These are phyloP conservation scores for Philereme transversata DNA, from an alignment of 2,888 invertebrate genomes.

Conservation along the genomic window DNA sequence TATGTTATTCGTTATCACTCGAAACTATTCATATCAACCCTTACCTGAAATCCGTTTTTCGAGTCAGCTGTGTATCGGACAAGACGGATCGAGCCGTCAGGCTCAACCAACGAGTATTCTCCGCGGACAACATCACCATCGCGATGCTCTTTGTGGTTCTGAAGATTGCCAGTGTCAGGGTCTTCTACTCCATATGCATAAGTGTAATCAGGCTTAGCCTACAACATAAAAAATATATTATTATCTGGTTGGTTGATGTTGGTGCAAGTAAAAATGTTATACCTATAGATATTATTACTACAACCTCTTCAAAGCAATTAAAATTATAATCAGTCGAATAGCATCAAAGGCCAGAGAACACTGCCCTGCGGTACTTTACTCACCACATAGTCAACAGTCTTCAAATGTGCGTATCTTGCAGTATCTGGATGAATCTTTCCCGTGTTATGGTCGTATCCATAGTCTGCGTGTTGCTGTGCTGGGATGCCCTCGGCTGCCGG, in stretches of 20 bases:
- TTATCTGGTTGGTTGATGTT: not conserved
- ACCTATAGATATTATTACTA: too few species aligned
- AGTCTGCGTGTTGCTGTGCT: constrained; percentile 77
- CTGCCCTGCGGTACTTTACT: constrained; percentile 37
- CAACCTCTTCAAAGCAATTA: too few species aligned
- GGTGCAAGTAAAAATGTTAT: not conserved
- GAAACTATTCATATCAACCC: not conserved
- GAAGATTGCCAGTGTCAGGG: constrained; percentile 88
- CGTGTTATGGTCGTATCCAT: constrained; percentile 76
- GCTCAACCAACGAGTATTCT: constrained; percentile 89
- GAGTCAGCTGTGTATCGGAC: constrained; percentile 90
- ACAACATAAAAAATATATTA: constrained; percentile 26
- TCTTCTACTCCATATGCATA: constrained; percentile 91
- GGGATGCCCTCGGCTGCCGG: constrained; percentile 71
- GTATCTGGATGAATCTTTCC: constrained; percentile 77
- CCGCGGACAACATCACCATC: constrained; percentile 89
- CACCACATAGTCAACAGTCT: constrained; percentile 87
- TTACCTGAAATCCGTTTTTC: constrained; percentile 88
- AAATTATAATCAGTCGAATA: not conserved
- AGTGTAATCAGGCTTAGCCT: constrained; percentile 90
- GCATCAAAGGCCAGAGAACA: constrained; percentile 13
- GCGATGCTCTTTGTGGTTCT: constrained; percentile 88
- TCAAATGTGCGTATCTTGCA: constrained; percentile 78
- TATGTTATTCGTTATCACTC: not conserved
- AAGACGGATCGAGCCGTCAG: constrained; percentile 88